Conservation (phyloP, 35 echinoderm and acorn worm genomes). For the Lytechinus pictus region DNA sequence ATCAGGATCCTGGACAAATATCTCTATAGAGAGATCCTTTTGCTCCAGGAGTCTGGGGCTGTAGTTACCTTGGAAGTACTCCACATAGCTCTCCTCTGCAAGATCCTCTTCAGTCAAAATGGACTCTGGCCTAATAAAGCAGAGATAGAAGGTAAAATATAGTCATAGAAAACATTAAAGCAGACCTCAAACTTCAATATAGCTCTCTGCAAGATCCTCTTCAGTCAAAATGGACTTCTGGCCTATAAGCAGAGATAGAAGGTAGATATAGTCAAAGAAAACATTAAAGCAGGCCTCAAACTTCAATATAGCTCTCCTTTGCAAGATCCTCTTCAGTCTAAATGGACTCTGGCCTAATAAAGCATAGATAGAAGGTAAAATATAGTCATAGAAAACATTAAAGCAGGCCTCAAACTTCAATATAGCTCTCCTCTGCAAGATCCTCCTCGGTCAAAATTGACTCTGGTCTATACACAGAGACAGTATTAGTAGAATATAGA, state of each 20-base stretch:
- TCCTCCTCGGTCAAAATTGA: not conserved
- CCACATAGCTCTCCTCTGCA: constrained; percentile 74
- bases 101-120: constrained; percentile 89
- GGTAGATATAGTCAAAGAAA: not conserved
- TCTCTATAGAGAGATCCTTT: constrained; percentile 82
- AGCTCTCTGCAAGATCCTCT: not conserved
- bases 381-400: too few relatives aligned
- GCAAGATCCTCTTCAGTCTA: constrained; percentile 84
- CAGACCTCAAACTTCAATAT: not conserved
- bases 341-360: constrained; percentile 57
- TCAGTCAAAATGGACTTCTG: constrained; percentile 46
- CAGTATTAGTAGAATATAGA: too few relatives aligned
- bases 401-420: not conserved
- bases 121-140: constrained; percentile 48
- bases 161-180: too few relatives aligned
- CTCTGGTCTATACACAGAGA: constrained; percentile 38
- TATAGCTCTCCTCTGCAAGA: not conserved
- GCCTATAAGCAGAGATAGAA: not conserved
- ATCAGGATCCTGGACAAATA: constrained; percentile 87
- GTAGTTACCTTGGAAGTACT: constrained; percentile 84
- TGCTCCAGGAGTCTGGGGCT: constrained; percentile 73
- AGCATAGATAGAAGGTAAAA: too few relatives aligned
- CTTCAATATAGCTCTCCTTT: constrained; percentile 82
- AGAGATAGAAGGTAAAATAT: too few relatives aligned
- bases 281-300: constrained; percentile 5